A percentile compares a stretch with the other conserved stretches of the same genome.
Conservation (phyloP, 1,140 invertebrate genomes). For the Pseudomyrmex cubaensis region DNA sequence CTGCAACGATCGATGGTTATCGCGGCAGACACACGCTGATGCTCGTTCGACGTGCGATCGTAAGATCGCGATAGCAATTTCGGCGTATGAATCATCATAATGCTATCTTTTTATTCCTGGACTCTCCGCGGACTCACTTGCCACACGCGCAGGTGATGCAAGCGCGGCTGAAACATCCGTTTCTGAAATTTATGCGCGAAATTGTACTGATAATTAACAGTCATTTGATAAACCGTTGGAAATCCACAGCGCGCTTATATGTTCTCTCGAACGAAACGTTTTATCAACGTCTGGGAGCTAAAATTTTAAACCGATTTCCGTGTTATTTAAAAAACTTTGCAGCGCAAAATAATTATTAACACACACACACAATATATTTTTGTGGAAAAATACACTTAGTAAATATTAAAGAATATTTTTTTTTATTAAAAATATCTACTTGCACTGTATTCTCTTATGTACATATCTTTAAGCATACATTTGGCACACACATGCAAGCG, state of each 20-base stretch:
- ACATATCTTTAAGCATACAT: background rate
- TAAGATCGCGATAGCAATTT: conserved; percentile 55
- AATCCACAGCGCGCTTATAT: no score
- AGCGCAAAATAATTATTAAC: no score
- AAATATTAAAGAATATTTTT: no score
- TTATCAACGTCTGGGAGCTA: no score
- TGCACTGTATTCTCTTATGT: background rate
- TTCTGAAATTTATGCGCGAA: conserved; percentile 21
- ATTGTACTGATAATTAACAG: background rate
- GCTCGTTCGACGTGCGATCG: conserved; percentile 25
- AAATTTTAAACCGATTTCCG: no score
- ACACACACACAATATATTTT: no score
- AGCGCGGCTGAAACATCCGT: conserved; percentile 29
- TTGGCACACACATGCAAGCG: background rate
- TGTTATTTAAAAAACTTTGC: no score
- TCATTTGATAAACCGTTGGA: background rate
- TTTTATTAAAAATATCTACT: no score
- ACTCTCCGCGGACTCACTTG: background rate
- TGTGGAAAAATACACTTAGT: no score
- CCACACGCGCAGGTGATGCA: conserved; percentile 20
- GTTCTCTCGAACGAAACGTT: no score
- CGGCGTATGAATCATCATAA: conserved; percentile 50
- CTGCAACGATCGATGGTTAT: conserved; percentile 33
- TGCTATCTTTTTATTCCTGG: background rate
- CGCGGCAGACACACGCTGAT: conserved; percentile 11